These are phyloP conservation scores for Lanius collurio DNA, from an alignment of 2,113 vertebrate species.

Conservation along the genomic window DNA sequence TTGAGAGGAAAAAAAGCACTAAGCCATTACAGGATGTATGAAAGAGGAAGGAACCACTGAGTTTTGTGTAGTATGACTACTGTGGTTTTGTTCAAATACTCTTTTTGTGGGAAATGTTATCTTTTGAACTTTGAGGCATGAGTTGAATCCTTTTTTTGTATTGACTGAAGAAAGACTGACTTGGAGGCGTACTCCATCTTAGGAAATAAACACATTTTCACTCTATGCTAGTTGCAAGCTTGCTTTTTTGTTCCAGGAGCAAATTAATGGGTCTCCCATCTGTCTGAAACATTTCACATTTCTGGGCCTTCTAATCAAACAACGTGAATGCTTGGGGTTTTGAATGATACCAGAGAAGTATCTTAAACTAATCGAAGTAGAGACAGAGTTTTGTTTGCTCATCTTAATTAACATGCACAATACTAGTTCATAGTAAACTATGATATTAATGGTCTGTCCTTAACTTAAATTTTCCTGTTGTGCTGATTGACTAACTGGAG, in stretches of 20 bases:
- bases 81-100: neutral
- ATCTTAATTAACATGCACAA: neutral
- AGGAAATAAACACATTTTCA: neutral
- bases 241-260: neutral
- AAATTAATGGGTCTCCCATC: neutral
- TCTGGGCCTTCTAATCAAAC: neutral
- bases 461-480: neutral
- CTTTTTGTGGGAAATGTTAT: neutral
- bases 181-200: neutral
- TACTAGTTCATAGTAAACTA: neutral
- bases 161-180: neutral
- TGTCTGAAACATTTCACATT: neutral
- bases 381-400: neutral
- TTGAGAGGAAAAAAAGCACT: neutral
- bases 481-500: neutral
- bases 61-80: accelerated
- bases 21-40: neutral
- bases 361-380: neutral
- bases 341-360: neutral
- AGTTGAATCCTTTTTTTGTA: neutral
- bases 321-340: neutral
- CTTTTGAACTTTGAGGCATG: neutral
- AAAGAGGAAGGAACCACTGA: neutral
- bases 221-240: neutral
- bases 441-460: neutral